phyloP scores from a whole-genome alignment of 1,140 invertebrate genomes.

The Sarcophaga bullata region DNA sequence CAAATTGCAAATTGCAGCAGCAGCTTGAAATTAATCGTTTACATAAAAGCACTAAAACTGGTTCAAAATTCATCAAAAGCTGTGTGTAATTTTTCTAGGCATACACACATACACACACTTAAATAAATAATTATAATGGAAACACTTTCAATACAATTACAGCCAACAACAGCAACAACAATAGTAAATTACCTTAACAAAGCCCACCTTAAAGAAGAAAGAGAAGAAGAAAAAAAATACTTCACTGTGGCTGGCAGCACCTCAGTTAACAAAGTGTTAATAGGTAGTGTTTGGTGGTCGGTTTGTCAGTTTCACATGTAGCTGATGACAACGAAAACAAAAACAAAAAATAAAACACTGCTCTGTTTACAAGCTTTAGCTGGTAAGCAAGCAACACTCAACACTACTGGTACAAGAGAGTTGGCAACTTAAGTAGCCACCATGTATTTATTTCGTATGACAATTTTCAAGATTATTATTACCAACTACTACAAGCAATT shows the following conservation, averaged over 20 bases:
- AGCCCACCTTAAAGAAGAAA: background rate
- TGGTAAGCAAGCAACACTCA: background rate
- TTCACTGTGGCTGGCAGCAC: background rate
- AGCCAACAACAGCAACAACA: background rate
- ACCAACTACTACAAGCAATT: background rate
- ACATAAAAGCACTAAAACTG: slow-evolving; percentile 1
- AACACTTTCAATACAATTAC: background rate
- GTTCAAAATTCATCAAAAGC: slow-evolving; percentile 21
- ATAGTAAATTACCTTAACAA: background rate
- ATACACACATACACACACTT: background rate
- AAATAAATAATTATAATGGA: background rate
- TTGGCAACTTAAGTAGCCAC: slow-evolving; percentile 13
- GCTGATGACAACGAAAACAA: background rate
- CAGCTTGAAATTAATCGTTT: background rate
- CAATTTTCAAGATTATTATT: slow-evolving; percentile 18
- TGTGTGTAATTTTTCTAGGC: background rate
- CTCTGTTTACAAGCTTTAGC: too few species aligned
- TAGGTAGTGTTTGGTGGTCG: background rate
- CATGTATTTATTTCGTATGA: slow-evolving; percentile 19
- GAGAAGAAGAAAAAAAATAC: too few species aligned
- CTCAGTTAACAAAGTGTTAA: background rate
- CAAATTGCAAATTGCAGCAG: background rate
- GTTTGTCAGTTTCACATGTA: background rate
- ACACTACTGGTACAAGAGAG: background rate
- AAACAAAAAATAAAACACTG: background rate